phyloP scores from a whole-genome alignment of 2,113 vertebrate genomes.

The Leucoraja erinaceus region DNA sequence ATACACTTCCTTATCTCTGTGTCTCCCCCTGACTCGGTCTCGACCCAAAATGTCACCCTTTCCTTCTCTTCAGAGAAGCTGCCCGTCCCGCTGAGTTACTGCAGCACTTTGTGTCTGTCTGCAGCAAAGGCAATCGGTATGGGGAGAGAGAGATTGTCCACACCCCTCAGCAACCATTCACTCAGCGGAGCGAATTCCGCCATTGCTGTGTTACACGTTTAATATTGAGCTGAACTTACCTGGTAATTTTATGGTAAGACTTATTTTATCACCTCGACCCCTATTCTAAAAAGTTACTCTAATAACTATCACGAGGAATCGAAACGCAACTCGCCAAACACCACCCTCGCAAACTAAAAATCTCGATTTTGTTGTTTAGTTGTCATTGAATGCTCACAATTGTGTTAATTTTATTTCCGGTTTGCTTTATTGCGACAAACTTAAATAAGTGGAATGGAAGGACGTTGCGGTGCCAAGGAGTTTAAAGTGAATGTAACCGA shows the following conservation, averaged over 20 bases:
- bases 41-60: too few species aligned
- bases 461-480: background rate
- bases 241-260: background rate
- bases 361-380: background rate
- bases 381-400: too few species aligned
- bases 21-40: too few species aligned
- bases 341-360: background rate
- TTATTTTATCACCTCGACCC: too few species aligned
- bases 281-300: background rate
- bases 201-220: background rate
- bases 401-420: too few species aligned
- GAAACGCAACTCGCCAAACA: background rate
- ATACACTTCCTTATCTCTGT: too few species aligned
- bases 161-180: background rate
- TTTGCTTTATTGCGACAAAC: background rate
- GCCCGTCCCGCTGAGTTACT: too few species aligned
- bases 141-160: background rate
- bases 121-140: background rate
- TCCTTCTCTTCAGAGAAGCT: too few species aligned
- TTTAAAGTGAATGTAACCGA: background rate
- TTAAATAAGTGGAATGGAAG: background rate
- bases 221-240: background rate
- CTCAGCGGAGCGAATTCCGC: too few species aligned
- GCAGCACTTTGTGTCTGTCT: too few species aligned
- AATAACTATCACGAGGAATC: background rate